Percentiles rank a stretch among this genome's conserved stretches.
Conservation (phyloP, 2,888 invertebrate species). For the Pemphredon lugubris region DNA sequence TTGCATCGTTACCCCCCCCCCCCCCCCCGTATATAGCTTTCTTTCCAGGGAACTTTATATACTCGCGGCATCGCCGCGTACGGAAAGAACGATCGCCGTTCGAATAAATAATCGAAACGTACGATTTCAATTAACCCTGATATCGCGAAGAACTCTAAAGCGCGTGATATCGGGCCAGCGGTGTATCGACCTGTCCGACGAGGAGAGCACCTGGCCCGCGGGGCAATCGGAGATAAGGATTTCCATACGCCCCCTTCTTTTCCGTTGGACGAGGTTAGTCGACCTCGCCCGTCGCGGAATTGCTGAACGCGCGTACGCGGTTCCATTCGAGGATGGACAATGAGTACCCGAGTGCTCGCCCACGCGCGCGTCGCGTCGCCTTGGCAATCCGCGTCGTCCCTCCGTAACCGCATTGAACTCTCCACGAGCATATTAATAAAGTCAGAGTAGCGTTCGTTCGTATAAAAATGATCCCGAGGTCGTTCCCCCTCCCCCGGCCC, state of each 20-base stretch:
- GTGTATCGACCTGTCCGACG: too few relatives aligned
- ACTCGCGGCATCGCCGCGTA: too few relatives aligned
- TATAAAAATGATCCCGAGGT: not conserved
- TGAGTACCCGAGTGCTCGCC: conserved; percentile 62
- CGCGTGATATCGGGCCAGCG: too few relatives aligned
- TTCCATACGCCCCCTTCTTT: conserved; percentile 60
- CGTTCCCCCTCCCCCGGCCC: too few relatives aligned
- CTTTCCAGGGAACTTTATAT: too few relatives aligned
- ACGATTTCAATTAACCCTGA: too few relatives aligned
- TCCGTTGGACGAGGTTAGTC: conserved; percentile 10
- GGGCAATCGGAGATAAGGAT: conserved; percentile 53
- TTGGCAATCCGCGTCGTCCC: not conserved
- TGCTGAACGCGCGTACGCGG: conserved; percentile 71
- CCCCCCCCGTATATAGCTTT: too few relatives aligned
- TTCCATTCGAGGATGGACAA: conserved; percentile 69
- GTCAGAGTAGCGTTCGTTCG: not conserved
- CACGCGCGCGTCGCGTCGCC: conserved; percentile 55
- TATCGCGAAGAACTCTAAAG: too few relatives aligned
- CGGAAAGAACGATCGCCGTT: too few relatives aligned
- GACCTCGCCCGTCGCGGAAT: conserved; percentile 56
- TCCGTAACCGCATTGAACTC: not conserved
- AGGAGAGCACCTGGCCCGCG: conserved; percentile 20
- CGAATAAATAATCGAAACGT: too few relatives aligned
- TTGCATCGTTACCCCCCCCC: too few relatives aligned
- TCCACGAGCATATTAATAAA: conserved; percentile 5